These are phyloP conservation scores for Ectobius pallidus DNA, from an alignment of 2,888 invertebrate genomes.

Conservation along the genomic window DNA sequence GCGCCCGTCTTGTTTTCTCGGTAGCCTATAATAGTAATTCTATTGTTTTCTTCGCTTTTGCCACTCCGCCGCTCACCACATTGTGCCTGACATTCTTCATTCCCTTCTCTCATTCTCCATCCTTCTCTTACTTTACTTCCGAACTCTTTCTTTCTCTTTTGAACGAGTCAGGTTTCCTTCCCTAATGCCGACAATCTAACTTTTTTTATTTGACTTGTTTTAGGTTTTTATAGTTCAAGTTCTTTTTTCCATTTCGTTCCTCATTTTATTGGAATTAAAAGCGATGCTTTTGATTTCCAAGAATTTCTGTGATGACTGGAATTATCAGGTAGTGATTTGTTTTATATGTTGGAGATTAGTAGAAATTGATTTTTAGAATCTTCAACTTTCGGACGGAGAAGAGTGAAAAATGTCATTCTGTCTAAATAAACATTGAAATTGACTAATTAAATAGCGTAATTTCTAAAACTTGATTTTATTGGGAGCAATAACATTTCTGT, in stretches of 20 bases:
- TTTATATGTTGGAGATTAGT: background rate
- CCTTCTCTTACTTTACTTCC: background rate
- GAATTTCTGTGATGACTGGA: background rate
- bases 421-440: no score
- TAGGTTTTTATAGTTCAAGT: background rate
- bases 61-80: slow-evolving; percentile 1
- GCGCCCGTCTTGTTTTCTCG: slow-evolving; percentile 1
- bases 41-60: slow-evolving; percentile 11
- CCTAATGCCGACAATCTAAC: background rate
- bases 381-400: no score
- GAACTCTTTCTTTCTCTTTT: background rate
- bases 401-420: no score
- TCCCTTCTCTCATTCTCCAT: background rate
- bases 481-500: no score
- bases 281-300: background rate
- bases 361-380: background rate
- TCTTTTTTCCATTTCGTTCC: no score
- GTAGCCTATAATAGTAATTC: slow-evolving; percentile 6
- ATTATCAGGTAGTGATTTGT: background rate
- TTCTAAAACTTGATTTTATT: no score
- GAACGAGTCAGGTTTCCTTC: background rate
- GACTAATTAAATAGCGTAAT: no score
- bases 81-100: background rate
- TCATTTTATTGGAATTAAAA: background rate
- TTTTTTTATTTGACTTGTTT: background rate